Base-by-base conservation (phyloP, 2,888 invertebrate species). In the Salticus scenicus region DNA sequence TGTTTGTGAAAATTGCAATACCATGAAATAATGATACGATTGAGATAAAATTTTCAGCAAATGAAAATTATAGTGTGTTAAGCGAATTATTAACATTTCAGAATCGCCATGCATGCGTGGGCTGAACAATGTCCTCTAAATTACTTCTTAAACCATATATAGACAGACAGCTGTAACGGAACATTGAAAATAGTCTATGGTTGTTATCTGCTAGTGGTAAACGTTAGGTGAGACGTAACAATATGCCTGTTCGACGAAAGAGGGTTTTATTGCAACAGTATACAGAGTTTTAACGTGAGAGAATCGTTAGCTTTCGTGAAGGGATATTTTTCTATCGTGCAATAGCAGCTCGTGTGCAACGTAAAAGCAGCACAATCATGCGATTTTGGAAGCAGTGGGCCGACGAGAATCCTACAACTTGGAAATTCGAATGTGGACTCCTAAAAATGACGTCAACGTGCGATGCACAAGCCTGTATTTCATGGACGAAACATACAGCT, bases 241-340 rank as follows among this genome's bases (percentile, higher is more conserved):
- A n/a, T 47, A 4, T 63, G 8, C 63, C 14, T 63, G 24, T 63
- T 24, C 27, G 63, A 63, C 14, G 63, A 63, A 20, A 24, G 63
- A 4, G 37, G 37, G 37, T 10, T 7, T 7, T 10, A 37, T 37
- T 37, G 4, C 37, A 37, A 10, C 37, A 63, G 24, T 5, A 24
- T 8, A 63, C 63, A 27, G 27, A 63, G 63, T 14, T 63, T 63
- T 20, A 24, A 63, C 14, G 63, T 12, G 63, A 27, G 24, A 63
- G 63, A 63, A 63, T 63, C 24, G 24, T 63, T 27, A 27, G 63
- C 63, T 27, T 63, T 63, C 63, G 24, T 63, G 63, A 63, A 63
- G 27, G 63, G 24, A 27, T 1, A 2, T 47, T 47, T 47, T n/a
- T 17, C n/a, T 47, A 47, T 47, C 47, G 17, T 47, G 17, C 47